A percentile compares a stretch with the other conserved stretches of the same genome.
phyloP scores from a whole-genome alignment of 2,888 invertebrate genomes.

The Rhagonycha fulva region DNA sequence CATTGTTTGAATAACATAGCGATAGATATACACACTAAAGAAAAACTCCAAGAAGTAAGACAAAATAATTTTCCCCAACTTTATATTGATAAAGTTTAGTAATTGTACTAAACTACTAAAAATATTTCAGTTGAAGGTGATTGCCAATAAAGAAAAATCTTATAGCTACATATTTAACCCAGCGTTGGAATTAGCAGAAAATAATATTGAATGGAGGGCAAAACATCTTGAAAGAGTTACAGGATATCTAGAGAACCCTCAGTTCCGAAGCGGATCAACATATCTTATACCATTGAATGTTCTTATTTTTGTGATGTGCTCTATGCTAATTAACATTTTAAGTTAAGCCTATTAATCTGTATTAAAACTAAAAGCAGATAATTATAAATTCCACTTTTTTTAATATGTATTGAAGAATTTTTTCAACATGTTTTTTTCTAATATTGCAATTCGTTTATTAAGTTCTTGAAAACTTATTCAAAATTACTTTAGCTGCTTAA shows the following conservation, averaged over 20 bases:
- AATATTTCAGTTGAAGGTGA: background rate
- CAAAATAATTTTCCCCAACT: background rate
- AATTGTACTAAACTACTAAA: background rate
- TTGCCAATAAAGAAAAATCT: background rate
- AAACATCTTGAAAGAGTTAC: background rate
- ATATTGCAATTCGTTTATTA: too few relatives aligned
- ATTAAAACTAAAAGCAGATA: background rate
- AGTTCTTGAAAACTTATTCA: too few relatives aligned
- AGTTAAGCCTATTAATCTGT: background rate
- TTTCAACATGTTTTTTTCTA: too few relatives aligned
- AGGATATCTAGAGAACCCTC: background rate
- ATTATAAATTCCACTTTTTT: too few relatives aligned
- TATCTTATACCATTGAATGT: background rate
- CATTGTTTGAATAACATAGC: background rate
- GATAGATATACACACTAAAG: accelerated
- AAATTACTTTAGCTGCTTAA: too few relatives aligned
- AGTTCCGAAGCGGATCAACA: background rate
- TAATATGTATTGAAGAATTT: too few relatives aligned
- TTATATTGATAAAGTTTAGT: too few relatives aligned
- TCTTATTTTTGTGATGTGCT: background rate
- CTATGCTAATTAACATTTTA: background rate
- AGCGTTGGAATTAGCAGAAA: background rate
- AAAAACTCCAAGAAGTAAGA: background rate
- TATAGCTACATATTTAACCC: background rate
- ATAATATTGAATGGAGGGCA: background rate